Evolutionary conservation across 2,113 vertebrate species (phyloP), one percentile per base, ranked within the genome.

Genomic region (Aleadryas rufinucha): DNA sequence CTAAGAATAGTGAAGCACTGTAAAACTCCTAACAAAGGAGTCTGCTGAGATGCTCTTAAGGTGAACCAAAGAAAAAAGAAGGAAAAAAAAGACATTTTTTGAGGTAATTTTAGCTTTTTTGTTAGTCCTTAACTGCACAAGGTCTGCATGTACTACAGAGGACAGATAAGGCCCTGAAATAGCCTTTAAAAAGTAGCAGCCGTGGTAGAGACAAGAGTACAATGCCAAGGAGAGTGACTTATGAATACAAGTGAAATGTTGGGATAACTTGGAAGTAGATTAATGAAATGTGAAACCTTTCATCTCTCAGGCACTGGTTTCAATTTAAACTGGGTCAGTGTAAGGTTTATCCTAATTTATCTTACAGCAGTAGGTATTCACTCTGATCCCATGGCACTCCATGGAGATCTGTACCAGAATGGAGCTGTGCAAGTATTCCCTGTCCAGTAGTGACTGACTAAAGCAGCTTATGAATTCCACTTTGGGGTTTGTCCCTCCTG

Each of bases 271-370:
- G 75, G 30, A 91, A 75, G 33, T 17, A 82, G 70, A 82, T 84
- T 61, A 93, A 94, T 76, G 74, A 69, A 72, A 87, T n/a, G 16
- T 56, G 52, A 60, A 84, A 20, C 56, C 47, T 87, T 94, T 91
- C 8, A 61, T 89, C 41, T 91, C 57, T 52, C 41, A 81, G 78
- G 35, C 37, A 50, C 68, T 17, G 7, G 18, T 83, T 79, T 84
- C 65, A 85, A 53, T 93, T 93, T 87, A 42, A 91, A 85, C 49
- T 72, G 49, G 56, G 70, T 75, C 65, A 63, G 16, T 16, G 5
- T 76, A 35, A 72, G 70, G 44, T 9, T 1, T 61, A 21, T 57
- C 57, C 84, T 30, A 45, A 75, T 78, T 80, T 85, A 31, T 65
- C 54, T 69, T 56, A 7, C 0, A 63, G 66, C 41, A 57, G 66